Conservation (phyloP, 2,113 vertebrate species). For the Bubalus kerabau region DNA sequence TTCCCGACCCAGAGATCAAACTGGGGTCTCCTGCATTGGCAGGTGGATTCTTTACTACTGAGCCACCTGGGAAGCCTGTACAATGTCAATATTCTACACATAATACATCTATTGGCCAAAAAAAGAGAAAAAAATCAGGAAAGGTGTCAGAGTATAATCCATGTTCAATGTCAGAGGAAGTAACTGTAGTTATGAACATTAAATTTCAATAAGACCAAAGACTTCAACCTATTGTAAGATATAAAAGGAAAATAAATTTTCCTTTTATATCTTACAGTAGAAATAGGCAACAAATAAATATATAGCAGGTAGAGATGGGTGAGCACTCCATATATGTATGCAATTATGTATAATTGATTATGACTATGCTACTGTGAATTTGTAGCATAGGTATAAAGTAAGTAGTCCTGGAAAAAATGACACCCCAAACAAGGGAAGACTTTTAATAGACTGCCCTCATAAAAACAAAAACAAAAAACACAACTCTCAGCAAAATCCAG, state of each 20-base stretch:
- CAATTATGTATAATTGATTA: neutral
- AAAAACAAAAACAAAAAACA: neutral
- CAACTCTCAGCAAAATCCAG: neutral
- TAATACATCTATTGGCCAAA: neutral
- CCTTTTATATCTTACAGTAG: neutral
- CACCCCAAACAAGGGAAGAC: neutral
- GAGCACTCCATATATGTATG: neutral
- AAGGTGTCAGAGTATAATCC: neutral
- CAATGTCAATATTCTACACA: neutral
- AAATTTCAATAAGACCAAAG: neutral
- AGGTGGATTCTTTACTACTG: neutral
- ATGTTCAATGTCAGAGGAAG: neutral
- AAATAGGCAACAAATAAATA: neutral
- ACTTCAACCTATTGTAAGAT: neutral
- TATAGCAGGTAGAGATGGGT: neutral
- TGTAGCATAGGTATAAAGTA: neutral
- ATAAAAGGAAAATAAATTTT: neutral
- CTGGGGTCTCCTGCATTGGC: neutral
- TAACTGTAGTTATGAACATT: neutral
- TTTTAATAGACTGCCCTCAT: neutral
- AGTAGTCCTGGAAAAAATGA: neutral
- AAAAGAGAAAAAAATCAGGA: neutral
- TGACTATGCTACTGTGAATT: neutral
- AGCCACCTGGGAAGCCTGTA: neutral
- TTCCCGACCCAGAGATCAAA: neutral